These are phyloP conservation scores for Trichogramma evanescens DNA, from an alignment of 2,888 invertebrate genomes.

Conservation along the genomic window DNA sequence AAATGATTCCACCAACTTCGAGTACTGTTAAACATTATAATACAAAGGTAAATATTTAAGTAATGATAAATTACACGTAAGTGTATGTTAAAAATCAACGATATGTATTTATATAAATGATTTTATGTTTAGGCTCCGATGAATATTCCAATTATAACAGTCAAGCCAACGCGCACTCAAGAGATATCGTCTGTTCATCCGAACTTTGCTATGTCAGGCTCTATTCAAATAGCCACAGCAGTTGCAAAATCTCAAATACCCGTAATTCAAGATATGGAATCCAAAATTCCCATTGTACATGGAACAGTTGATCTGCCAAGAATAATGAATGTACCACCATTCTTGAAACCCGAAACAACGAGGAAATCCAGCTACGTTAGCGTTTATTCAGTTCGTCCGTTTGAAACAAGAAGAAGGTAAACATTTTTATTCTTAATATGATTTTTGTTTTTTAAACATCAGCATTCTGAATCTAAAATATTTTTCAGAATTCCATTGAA, in stretches of 20 bases:
- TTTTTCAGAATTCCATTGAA: slow-evolving; percentile 4
- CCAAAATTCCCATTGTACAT: slow-evolving; percentile 44
- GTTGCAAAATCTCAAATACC: slow-evolving; percentile 43
- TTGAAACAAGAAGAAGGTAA: slow-evolving; percentile 38
- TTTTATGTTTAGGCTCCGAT: too few relatives aligned
- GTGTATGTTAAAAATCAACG: too few relatives aligned
- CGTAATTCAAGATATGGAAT: slow-evolving; percentile 41
- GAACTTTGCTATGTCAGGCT: slow-evolving; percentile 41
- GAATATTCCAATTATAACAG: neutral
- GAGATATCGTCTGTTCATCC: slow-evolving; percentile 39
- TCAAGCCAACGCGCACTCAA: slow-evolving; percentile 18
- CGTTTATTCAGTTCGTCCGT: slow-evolving; percentile 41
- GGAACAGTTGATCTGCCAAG: slow-evolving; percentile 44
- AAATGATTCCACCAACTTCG: neutral
- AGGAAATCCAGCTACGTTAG: slow-evolving; percentile 38
- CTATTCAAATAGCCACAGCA: slow-evolving; percentile 43
- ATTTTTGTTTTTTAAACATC: neutral
- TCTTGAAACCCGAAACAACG: slow-evolving; percentile 33
- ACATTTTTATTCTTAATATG: neutral
- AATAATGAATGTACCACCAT: slow-evolving; percentile 39
- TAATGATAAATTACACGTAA: too few relatives aligned
- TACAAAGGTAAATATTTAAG: too few relatives aligned
- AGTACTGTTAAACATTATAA: neutral
- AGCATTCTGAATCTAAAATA: neutral
- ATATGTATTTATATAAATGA: too few relatives aligned